Base-by-base conservation (phyloP, 2,797 vertebrate species). In the Sebastes wilsoni region DNA sequence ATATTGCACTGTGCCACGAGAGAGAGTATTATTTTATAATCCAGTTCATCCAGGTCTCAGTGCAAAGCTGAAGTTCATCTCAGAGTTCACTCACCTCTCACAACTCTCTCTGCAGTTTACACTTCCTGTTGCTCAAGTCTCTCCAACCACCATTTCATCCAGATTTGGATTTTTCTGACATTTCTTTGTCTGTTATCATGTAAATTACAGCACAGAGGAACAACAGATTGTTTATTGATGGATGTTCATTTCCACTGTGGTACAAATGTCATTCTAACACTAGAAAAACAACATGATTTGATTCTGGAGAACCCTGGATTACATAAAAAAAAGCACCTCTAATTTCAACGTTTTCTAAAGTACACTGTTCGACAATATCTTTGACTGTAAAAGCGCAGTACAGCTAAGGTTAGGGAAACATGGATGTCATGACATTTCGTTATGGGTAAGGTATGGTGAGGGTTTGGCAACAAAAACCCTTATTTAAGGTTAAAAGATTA, bases 41-140 rank as follows among this genome's bases (percentile, higher is more conserved):
- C n/a, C 28, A 27, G 27, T 61, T 73, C 36, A 75, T 67, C 14
- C 22, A 46, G 56, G 65, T 72, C 0, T 81, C 67, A 54, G 52
- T 42, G 59, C 58, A 12, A 59, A 82, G 34, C 54, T 60, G 46
- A 66, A 64, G 67, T 72, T 84, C 46, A 75, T 5, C 36, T 62
- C 8, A 62, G 69, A 66, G 72, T 75, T 77, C 22, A 13, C 58
- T 69, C 58, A 69, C 34, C 25, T 72, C 28, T 69, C 20, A 36
- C 36, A 62, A 25, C 10, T 55, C 6, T 78, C 4, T 75, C 71
- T 55, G 58, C 23, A 69, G 22, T 60, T 65, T 49, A 25, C 20
- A 49, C 70, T 32, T 68, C 18, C 42, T 38, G 2, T 18, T 66
- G 42, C 5, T 13, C 34, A n/a, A 66, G 36, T 70, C 32, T 56